Percentiles rank a stretch among this genome's conserved stretches.
Evolutionary conservation across 2,888 invertebrate genomes (phyloP).

Genomic region (Polymixis flavicincta): DNA sequence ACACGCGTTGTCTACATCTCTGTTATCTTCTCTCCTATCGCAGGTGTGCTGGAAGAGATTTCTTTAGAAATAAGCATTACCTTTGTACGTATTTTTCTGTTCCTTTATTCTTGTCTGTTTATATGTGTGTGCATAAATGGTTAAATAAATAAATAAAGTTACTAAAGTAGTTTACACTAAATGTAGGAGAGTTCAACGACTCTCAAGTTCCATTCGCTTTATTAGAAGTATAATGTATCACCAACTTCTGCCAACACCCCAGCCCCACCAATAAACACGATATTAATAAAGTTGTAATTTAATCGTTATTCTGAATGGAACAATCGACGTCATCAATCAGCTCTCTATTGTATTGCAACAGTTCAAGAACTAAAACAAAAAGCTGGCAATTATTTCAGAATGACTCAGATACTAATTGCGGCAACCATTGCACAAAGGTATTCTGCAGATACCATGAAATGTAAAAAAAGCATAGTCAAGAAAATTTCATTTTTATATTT

Average conservation of each 20-base stretch:
- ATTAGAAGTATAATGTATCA: background rate
- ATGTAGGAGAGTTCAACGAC: background rate
- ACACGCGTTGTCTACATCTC: too few relatives aligned
- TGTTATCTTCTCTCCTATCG: too few relatives aligned
- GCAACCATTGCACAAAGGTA: background rate
- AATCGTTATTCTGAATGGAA: background rate
- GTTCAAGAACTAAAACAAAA: too few relatives aligned
- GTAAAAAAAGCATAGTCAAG: background rate
- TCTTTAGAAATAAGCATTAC: too few relatives aligned
- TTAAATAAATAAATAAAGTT: too few relatives aligned
- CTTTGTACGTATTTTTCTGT: too few relatives aligned
- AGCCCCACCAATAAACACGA: background rate
- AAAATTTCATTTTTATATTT: background rate
- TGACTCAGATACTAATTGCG: background rate
- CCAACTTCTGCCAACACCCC: background rate
- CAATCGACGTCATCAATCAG: background rate
- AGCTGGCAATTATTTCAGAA: background rate
- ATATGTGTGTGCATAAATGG: too few relatives aligned
- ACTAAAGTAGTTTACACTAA: background rate
- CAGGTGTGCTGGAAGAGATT: too few relatives aligned
- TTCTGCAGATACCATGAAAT: too few relatives aligned
- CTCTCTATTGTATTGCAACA: too few relatives aligned
- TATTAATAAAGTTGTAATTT: background rate
- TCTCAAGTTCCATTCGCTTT: background rate
- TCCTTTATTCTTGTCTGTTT: too few relatives aligned